Evolutionary conservation across 2,888 invertebrate genomes (phyloP).

Genomic region (Palloptera scutellata): DNA sequence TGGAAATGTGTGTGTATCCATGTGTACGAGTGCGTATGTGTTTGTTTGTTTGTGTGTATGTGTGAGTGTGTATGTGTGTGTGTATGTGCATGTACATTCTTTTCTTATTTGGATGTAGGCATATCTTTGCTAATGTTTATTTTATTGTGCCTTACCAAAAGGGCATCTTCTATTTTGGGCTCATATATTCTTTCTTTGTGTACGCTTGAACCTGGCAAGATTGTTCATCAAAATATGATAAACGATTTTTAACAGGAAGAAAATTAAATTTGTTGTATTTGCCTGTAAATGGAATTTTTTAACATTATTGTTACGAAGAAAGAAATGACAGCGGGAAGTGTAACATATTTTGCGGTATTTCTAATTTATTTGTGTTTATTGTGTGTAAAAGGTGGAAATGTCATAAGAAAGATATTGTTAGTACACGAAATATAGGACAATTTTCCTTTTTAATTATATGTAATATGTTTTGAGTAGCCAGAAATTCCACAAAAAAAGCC

Average conservation of each 20-base stretch:
- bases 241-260: conserved; percentile 36
- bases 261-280: conserved; percentile 31
- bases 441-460: too few relatives aligned
- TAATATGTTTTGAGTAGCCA: too few relatives aligned
- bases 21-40: not conserved
- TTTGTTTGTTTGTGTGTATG: not conserved
- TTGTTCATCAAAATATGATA: conserved; percentile 40
- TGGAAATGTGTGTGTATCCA: conserved; percentile 22
- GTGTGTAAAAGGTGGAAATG: too few relatives aligned
- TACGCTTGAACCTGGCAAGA: conserved; percentile 22
- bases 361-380: too few relatives aligned
- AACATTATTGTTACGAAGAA: not conserved
- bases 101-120: not conserved
- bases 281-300: conserved; percentile 10
- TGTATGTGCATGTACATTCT: not conserved
- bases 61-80: not conserved
- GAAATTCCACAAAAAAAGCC: too few relatives aligned
- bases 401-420: too few relatives aligned
- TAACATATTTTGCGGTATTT: too few relatives aligned
- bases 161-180: conserved; percentile 6
- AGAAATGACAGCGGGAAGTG: too few relatives aligned
- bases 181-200: conserved; percentile 1
- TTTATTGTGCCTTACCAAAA: not conserved
- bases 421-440: too few relatives aligned
- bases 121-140: not conserved